Conservation (phyloP, 1,140 invertebrate genomes). For the Spodoptera litura region DNA sequence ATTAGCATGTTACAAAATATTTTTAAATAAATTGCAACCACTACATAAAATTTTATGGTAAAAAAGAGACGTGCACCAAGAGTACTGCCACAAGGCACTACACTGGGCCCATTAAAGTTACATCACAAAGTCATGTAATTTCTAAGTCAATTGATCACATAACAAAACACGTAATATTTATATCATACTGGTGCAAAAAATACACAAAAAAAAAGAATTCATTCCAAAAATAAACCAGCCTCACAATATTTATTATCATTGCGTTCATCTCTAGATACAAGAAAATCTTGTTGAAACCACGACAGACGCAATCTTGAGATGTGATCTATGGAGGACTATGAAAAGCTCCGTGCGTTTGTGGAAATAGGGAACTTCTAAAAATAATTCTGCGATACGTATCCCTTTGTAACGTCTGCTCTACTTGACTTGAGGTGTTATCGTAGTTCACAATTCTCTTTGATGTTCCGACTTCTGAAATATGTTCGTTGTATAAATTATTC, state of each 20-base stretch:
- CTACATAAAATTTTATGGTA: too few species aligned
- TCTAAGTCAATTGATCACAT: too few species aligned
- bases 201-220: not conserved
- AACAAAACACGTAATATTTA: not conserved
- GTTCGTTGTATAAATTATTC: too few species aligned
- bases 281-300: not conserved
- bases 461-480: too few species aligned
- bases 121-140: too few species aligned
- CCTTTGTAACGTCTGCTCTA: conserved; percentile 14
- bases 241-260: conserved; percentile 23
- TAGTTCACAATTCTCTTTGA: conserved; percentile 1
- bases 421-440: not conserved
- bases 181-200: too few species aligned
- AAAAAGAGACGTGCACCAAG: too few species aligned
- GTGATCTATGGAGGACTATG: conserved; percentile 17
- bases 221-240: not conserved
- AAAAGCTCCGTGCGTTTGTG: conserved; percentile 1
- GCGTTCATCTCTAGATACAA: conserved; percentile 17
- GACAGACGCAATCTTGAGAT: conserved; percentile 3
- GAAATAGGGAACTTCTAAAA: conserved; percentile 15
- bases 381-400: not conserved
- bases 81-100: too few species aligned
- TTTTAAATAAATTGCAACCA: too few species aligned
- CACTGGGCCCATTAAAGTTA: too few species aligned
- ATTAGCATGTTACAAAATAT: too few species aligned